Base-by-base conservation (phyloP, 2,888 invertebrate species). In the Hofmannophila pseudospretella region DNA sequence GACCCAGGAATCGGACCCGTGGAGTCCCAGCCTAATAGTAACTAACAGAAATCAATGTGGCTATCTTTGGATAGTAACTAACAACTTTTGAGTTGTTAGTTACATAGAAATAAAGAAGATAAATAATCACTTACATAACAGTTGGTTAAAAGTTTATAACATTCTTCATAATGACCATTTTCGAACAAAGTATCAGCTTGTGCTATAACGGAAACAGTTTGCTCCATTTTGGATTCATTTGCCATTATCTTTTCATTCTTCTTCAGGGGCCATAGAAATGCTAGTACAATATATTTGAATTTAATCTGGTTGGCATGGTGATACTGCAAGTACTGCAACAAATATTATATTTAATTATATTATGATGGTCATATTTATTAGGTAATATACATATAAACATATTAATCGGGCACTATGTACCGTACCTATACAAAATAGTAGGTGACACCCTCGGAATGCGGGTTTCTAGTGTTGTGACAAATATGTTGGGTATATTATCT, bases 171-270 rank as follows among this genome's bases (percentile, higher is more conserved):
- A 47, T 89, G 88, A 29, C 89, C 90, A 55, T 89, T 88, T 41
- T 91, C 90, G 69, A 89, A 93, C 33, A 92, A 71, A 36, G 81
- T 80, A 74, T 94, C 94, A 7, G 92, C 91, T 58, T 89, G 88
- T 44, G 88, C 74, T 32, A 92, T 49, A 22, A 88, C 47, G 37
- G 87, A 39, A 16, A 44, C 26, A 30, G 38, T 69, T 67, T 30
- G 2, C 1, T 71, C 60, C 41, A 54, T 56, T 10, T 49, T 27
- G 11, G 50, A 36, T 51, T 59, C 38, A 42, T 59, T 58, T 35
- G 42, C 58, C 34, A 42, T 39, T 23, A 34, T 4, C 10, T 26
- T 51, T 7, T 39, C 48, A n/a, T 42, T 40, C 31, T 54, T 65
- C 44, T 55, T 79, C n/a, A 68, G 32, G 16, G 82, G 72, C 85